These are phyloP conservation scores for Cebidichthys violaceus DNA, from an alignment of 2,113 vertebrate genomes.

Conservation along the genomic window DNA sequence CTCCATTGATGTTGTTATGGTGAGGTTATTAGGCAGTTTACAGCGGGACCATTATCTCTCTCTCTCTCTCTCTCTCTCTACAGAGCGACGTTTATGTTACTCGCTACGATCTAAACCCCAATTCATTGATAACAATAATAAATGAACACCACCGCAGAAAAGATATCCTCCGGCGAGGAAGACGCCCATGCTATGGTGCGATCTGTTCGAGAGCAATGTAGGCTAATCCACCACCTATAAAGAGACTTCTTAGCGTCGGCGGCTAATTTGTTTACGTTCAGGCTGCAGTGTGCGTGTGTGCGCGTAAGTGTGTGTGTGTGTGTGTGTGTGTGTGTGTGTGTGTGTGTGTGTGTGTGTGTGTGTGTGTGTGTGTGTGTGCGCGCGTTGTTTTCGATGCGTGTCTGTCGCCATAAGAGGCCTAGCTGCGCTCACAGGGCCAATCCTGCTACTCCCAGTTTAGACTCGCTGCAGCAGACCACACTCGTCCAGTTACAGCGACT, in stretches of 20 bases:
- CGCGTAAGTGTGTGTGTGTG: constrained; percentile 14
- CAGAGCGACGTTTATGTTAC: constrained; percentile 20
- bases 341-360: constrained; percentile 16
- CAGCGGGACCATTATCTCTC: neutral
- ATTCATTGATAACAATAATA: constrained; percentile 11
- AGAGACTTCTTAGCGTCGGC: constrained; percentile 49
- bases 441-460: constrained; percentile 80
- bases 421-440: constrained; percentile 54
- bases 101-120: neutral
- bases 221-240: constrained; percentile 50
- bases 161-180: neutral
- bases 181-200: neutral
- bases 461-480: constrained; percentile 76
- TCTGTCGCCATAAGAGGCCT: constrained; percentile 72
- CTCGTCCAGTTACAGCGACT: constrained; percentile 76
- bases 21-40: constrained; percentile 15
- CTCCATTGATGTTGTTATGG: neutral
- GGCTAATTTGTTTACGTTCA: constrained; percentile 74
- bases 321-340: constrained; percentile 18
- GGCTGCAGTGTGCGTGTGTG: constrained; percentile 31
- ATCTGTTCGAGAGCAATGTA: constrained; percentile 15
- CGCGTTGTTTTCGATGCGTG: constrained; percentile 28
- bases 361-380: constrained; percentile 18
- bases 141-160: neutral
- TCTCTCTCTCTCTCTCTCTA: too few relatives aligned